phyloP scores from a whole-genome alignment of 1,140 invertebrate species.

The Venturia canescens region DNA sequence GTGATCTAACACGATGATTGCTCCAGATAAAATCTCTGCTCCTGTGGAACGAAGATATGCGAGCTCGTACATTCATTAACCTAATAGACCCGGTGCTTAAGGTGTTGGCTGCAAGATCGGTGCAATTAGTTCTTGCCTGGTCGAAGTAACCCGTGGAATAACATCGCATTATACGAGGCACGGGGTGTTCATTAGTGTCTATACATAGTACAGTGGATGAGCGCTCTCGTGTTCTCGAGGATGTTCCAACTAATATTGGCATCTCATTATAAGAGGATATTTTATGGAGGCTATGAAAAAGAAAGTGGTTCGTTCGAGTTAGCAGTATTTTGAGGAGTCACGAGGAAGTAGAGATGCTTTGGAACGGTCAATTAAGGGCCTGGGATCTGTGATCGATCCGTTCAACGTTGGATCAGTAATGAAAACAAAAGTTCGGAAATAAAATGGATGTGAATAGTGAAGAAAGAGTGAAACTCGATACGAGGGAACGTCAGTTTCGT shows the following conservation, averaged over 20 bases:
- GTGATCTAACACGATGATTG: not conserved
- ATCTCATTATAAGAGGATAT: slow-evolving; percentile 45
- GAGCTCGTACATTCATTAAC: slow-evolving; percentile 64
- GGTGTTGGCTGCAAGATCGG: slow-evolving; percentile 53
- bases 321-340: not conserved
- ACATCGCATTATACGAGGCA: slow-evolving; percentile 16
- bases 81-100: slow-evolving; percentile 57
- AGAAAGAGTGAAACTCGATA: not conserved
- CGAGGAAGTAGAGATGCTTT: not conserved
- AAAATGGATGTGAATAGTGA: not conserved
- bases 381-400: not conserved
- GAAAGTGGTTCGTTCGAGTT: not conserved
- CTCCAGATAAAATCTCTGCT: not conserved
- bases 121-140: slow-evolving; percentile 47
- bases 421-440: not conserved
- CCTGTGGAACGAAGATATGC: not conserved
- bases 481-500: not conserved
- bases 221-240: slow-evolving; percentile 37
- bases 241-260: slow-evolving; percentile 42
- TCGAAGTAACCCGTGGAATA: slow-evolving; percentile 43
- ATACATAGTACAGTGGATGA: not conserved
- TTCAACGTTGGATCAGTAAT: not conserved
- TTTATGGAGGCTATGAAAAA: slow-evolving; percentile 32
- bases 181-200: slow-evolving; percentile 15
- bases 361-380: not conserved